Percentiles rank a stretch among this genome's conserved stretches.
Evolutionary conservation across 2,797 vertebrate species (phyloP).

Genomic region (Malurus splendens): DNA sequence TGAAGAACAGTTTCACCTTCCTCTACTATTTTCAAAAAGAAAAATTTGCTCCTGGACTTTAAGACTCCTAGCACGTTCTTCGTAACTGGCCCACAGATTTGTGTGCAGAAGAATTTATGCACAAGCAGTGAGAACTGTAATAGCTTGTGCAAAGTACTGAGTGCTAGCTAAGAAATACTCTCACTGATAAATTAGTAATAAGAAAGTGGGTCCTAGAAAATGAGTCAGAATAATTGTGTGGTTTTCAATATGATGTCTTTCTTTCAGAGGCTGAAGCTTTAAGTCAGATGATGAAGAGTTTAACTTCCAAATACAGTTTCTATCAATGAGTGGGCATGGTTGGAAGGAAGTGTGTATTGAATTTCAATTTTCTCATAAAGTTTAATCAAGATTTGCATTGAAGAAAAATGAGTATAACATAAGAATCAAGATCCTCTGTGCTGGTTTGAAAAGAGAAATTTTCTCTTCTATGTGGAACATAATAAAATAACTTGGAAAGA

Average conservation of each 20-base stretch:
- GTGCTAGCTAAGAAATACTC: not conserved
- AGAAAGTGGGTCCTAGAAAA: not conserved
- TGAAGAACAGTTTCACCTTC: too few relatives aligned
- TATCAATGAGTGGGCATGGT: not conserved
- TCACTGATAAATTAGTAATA: not conserved
- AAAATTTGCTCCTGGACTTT: not conserved
- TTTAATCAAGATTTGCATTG: not conserved
- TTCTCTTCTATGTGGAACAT: not conserved
- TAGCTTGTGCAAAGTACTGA: not conserved
- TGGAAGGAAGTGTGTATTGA: not conserved
- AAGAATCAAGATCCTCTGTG: not conserved
- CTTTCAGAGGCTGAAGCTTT: not conserved
- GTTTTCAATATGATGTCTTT: not conserved
- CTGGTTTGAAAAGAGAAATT: not conserved
- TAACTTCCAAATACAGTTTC: not conserved
- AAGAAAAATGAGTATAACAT: not conserved
- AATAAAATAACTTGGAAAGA: slow-evolving; percentile 1
- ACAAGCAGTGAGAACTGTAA: not conserved
- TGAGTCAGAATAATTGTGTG: not conserved
- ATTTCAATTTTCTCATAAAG: slow-evolving; percentile 1
- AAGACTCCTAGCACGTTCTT: not conserved
- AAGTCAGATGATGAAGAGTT: not conserved
- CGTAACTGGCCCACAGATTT: fast-evolving
- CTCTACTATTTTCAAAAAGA: too few relatives aligned
- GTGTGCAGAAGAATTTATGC: not conserved